phyloP scores from a whole-genome alignment of 2,888 invertebrate genomes.

The Agrilus mali region DNA sequence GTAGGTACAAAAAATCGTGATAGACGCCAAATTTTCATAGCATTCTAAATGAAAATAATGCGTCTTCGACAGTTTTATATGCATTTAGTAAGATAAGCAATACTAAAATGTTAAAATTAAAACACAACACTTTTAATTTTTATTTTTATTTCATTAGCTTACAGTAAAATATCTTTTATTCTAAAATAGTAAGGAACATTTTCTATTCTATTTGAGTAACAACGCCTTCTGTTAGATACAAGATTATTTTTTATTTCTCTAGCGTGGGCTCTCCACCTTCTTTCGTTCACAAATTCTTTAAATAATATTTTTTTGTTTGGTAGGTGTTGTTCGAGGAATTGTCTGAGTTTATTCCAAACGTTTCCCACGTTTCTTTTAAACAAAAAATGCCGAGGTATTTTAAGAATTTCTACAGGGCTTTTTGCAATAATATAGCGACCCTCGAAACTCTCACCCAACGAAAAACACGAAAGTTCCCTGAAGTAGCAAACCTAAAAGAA shows the following conservation, averaged over 20 bases:
- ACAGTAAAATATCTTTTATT: slow-evolving; percentile 25
- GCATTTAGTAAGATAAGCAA: no score
- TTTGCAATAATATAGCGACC: slow-evolving; percentile 54
- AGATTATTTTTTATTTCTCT: slow-evolving; percentile 39
- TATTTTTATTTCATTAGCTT: no score
- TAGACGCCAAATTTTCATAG: no score
- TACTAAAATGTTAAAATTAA: no score
- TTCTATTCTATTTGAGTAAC: slow-evolving; percentile 44
- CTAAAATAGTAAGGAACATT: slow-evolving; percentile 54
- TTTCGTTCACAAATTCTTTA: slow-evolving; percentile 38
- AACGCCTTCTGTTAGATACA: slow-evolving; percentile 35
- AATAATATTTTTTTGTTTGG: slow-evolving; percentile 45
- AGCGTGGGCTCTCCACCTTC: slow-evolving; percentile 44
- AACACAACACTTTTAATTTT: no score
- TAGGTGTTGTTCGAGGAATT: slow-evolving; percentile 46
- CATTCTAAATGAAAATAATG: no score
- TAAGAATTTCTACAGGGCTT: slow-evolving; percentile 49
- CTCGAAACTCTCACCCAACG: slow-evolving; percentile 51
- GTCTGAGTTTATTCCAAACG: slow-evolving; percentile 49
- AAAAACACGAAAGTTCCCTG: slow-evolving; percentile 50
- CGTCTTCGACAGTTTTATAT: no score
- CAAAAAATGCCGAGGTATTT: slow-evolving; percentile 59
- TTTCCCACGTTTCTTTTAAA: slow-evolving; percentile 50
- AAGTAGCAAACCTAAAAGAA: slow-evolving; percentile 38
- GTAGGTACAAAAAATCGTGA: no score